Percentiles rank a stretch among this genome's conserved stretches.
Conservation (phyloP, 2,113 vertebrate species). For the Lepidothrix coronata region DNA sequence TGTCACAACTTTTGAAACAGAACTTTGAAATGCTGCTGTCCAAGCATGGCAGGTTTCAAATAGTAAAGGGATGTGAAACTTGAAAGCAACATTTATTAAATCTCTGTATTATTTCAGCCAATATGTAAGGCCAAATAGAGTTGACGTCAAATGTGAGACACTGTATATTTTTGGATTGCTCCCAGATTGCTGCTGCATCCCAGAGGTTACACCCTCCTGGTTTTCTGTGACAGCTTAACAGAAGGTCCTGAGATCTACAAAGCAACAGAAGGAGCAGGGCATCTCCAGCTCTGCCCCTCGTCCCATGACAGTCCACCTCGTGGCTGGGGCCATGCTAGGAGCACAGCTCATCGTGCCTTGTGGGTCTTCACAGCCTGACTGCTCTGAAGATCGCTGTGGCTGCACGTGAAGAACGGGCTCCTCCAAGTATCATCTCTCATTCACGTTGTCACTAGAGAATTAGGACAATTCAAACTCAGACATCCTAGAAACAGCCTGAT, state of each 20-base stretch:
- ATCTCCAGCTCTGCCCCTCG: neutral
- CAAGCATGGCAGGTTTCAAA: neutral
- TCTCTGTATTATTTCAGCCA: neutral
- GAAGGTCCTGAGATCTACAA: neutral
- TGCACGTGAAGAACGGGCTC: neutral
- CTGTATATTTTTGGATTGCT: neutral
- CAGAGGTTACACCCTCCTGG: neutral
- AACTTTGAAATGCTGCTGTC: neutral
- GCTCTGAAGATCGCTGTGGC: neutral
- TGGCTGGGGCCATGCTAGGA: neutral
- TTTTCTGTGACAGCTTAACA: neutral
- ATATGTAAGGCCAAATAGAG: neutral
- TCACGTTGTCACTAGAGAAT: neutral
- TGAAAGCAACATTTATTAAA: neutral
- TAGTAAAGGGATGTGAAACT: neutral
- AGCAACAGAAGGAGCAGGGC: neutral
- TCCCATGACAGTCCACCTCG: accelerated
- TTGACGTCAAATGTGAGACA: neutral
- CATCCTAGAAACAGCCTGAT: slow-evolving; percentile 5
- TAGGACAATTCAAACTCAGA: slow-evolving; percentile 4
- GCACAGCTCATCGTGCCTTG: too few relatives aligned
- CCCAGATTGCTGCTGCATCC: neutral
- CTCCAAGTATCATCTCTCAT: neutral
- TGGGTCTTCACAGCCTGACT: neutral
- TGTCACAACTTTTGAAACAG: neutral